A percentile compares a stretch with the other conserved stretches of the same genome.
Conservation (phyloP, 1,140 invertebrate species). For the Drosophila littoralis region DNA sequence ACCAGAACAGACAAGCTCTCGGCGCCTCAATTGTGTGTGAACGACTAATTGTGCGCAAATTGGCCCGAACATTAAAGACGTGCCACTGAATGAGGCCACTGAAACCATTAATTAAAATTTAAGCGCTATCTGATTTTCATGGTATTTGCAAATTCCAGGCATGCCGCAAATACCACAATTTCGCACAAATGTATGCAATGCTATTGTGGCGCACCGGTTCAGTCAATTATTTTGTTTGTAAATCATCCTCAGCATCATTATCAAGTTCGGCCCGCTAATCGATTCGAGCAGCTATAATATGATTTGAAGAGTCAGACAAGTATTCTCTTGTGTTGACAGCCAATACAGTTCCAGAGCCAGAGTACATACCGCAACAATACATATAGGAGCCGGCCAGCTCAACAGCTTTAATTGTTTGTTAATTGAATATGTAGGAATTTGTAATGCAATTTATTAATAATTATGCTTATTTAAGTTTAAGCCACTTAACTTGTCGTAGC, state of each 20-base stretch:
- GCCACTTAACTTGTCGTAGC: background rate
- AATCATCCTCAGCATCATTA: background rate
- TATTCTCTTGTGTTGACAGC: background rate
- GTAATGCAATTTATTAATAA: background rate
- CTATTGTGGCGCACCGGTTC: background rate
- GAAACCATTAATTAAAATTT: constrained; percentile 16
- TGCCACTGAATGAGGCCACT: background rate
- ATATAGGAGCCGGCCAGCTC: no score
- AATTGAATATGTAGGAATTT: background rate
- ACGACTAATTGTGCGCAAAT: constrained; percentile 8
- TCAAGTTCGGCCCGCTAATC: background rate
- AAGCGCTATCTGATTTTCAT: background rate
- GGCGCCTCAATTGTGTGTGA: constrained; percentile 19
- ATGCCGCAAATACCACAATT: background rate
- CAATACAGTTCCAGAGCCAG: background rate
- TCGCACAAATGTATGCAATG: constrained; percentile 8
- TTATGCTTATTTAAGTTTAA: background rate
- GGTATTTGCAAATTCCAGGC: background rate
- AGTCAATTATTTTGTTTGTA: background rate
- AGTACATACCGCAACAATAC: background rate
- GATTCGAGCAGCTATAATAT: constrained; percentile 1
- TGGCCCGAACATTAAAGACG: constrained; percentile 5
- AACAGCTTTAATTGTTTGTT: background rate
- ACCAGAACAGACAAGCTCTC: background rate
- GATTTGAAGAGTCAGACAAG: background rate